Evolutionary conservation across 2,113 vertebrate genomes (phyloP), one percentile per base, ranked within the genome.

Genomic region (Amblyornis subalaris): DNA sequence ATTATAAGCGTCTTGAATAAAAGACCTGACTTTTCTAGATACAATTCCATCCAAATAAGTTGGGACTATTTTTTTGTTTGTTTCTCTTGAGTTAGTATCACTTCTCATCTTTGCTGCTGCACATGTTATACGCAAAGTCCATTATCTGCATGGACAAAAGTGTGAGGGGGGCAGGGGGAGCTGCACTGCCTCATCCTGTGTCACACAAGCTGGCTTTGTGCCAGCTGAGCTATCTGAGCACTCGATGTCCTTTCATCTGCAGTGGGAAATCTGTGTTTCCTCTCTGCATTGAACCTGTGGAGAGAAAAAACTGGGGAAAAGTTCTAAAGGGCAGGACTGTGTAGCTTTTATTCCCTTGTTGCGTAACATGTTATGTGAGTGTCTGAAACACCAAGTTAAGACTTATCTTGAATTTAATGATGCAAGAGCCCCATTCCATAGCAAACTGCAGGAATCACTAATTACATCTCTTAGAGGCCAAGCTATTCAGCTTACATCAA

Each of bases 401-500:
- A 57, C 25, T 50, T 72, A 85, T 87, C 79, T 88, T 81, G 53
- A 54, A 62, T 89, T 94, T 73, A 95, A 89, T 73, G 67, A 94
- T 82, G 55, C 44, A 76, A 71, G 64, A 78, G 82, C 54, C 36
- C 71, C 23, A 14, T 74, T 89, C 76, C 70, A 71, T 58, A 88
- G 73, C 70, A 86, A 89, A 78, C 86, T 33, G 35, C 60, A 94
- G 89, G 95, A 90, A 92, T 95, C 76, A 60, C 94, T 97, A 84
- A 95, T 96, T 90, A 58, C 51, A 90, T 89, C 90, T 96, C 74
- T 88, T 64, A 74, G 79, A 95, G 83, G 86, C 54, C 76, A 71
- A 72, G 88, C 48, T 80, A 94, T 87, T 88, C 64, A 91, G 71
- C 54, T 53, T 38, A 93, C 67, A 93, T 91, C 84, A 96, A 91